Evolutionary conservation across 2,113 vertebrate genomes (phyloP).

Genomic region (Ondatra zibethicus): DNA sequence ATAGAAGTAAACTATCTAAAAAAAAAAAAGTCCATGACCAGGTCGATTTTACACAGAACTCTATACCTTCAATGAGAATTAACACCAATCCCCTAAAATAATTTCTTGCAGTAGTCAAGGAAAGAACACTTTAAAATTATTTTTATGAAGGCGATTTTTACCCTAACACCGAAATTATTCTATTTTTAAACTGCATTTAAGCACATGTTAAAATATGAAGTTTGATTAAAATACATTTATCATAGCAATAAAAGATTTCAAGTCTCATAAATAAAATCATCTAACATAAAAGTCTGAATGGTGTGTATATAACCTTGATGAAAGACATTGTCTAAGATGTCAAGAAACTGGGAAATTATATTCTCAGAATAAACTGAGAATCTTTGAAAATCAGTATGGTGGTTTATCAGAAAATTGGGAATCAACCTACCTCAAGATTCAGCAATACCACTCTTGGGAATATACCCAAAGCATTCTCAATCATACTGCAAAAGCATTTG

Average conservation of each 20-base stretch:
- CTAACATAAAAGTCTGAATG: neutral
- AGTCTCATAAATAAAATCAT: neutral
- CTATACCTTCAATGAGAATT: neutral
- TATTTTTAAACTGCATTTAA: neutral
- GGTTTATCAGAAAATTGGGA: too few relatives aligned
- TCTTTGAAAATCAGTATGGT: too few relatives aligned
- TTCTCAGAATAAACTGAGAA: neutral
- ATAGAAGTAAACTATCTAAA: too few relatives aligned
- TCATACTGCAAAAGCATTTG: too few relatives aligned
- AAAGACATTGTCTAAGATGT: neutral
- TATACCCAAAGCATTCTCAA: too few relatives aligned
- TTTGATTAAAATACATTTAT: neutral
- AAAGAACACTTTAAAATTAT: neutral
- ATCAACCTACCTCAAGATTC: too few relatives aligned
- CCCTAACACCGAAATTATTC: neutral
- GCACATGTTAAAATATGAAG: neutral
- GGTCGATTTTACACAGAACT: neutral
- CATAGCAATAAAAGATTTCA: neutral
- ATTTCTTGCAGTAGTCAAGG: neutral
- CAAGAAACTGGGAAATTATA: neutral
- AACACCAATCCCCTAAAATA: neutral
- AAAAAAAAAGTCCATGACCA: neutral
- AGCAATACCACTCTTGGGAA: too few relatives aligned
- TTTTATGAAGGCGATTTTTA: neutral
- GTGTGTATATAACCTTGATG: neutral